Base-by-base conservation (phyloP, 1,140 invertebrate genomes). In the Drosophila subpulchrella region DNA sequence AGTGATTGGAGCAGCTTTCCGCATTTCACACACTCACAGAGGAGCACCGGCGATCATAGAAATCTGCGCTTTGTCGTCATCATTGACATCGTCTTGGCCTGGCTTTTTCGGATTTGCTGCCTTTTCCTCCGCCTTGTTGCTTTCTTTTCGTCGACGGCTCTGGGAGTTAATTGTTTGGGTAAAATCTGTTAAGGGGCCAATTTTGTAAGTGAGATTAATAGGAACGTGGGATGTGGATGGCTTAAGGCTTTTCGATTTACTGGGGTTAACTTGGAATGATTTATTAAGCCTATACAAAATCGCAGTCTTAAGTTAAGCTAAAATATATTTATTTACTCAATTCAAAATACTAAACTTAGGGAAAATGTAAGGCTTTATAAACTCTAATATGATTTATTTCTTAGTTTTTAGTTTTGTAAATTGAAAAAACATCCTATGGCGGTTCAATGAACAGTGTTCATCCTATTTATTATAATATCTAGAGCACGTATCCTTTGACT, bases 1-100 rank as follows among this genome's bases (percentile, higher is more conserved):
- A 84, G 73, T 68, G 81, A 81, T 85, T 86, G 63, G 78, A 74
- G 73, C 81, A 50, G 78, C 82, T 88, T 88, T 88, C 84, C 83
- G 83, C 83, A 88, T 86, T 88, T 88, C 78, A 78, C 74, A 70
- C 73, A 74, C 57, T 62, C 75, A 63, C 46, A 48, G 44, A 24
- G 54, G 44, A 41, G 44, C 44, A 54, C 30, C 38, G 34, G 51
- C 56, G 55, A 68, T 58, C 74, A 77, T 77, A 77, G 74, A 75
- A 81, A 80, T 80, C 77, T 75, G 56, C 61, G 70, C 78, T 81
- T 81, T 81, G 74, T 77, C 74, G 74, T 77, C 73, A 61, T 76
- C 57, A 70, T 77, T 77, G 73, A 70, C 62, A 53, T 42, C 71
- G 54, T 56, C 55, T 67, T 67, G 54, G 56, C 55, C 58, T 57